Base-by-base conservation (phyloP, 2,888 invertebrate species). In the Leptopterna dolabrata region DNA sequence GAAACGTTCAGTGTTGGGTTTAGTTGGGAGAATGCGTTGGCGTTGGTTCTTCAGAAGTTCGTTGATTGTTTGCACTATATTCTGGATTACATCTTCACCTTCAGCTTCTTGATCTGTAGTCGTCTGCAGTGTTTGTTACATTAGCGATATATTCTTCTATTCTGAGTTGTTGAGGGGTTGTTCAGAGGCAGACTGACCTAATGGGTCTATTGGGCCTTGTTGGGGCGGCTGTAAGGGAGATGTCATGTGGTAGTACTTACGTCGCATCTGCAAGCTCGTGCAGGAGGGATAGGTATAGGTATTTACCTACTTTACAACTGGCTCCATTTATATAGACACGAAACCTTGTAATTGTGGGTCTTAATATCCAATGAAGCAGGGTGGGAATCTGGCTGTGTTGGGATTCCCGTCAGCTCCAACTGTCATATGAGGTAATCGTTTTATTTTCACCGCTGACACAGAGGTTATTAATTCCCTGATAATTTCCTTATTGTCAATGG, bases 261-360 rank as follows among this genome's bases (percentile, higher is more conserved):
- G 24, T 24, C 70, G 2, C 24, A 29, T 70, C 19, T 70, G 70
- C 76, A 76, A 2, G 16, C 36, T 4, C 76, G 36, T 29, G 30
- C 76, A n/a, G 76, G 76, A 4, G 76, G 43, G 9, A 76, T 76
- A 36, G n/a, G n/a, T n/a, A n/a, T n/a, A n/a, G n/a, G n/a, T 76
- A 76, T 29, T 4, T 24, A 14, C 30, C 16, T 11, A 76, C 76
- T 36, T 30, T 76, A 43, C 36, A 76, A n/a, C 51, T 14, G n/a
- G 51, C 51, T 51, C 51, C 51, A n/a, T 51, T n/a, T n/a, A 51
- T 11, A 51, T 51, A 16, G 76, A 76, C 6, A 76, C 76, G 24
- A 19, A 76, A 16, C 16, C 36, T 4, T 9, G 76, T 9, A 76
- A 16, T 4, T 24, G 13, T 30, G 7, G 76, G 2, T 13, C 13